Evolutionary conservation across 2,888 invertebrate genomes (phyloP).

Genomic region (Pyrochroa serraticornis): DNA sequence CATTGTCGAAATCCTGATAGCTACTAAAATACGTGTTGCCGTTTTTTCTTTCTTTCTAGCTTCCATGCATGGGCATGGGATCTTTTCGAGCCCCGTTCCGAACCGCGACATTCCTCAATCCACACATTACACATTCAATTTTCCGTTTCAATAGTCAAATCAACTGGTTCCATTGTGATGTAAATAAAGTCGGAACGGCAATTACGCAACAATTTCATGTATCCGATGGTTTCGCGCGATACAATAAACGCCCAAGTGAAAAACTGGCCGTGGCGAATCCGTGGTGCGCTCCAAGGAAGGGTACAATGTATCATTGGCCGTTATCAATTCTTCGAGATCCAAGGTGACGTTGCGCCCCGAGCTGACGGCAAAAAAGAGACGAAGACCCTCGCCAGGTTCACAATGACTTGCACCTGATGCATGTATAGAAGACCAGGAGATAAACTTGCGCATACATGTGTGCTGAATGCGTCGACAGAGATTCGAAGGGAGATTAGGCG

Average conservation of each 20-base stretch:
- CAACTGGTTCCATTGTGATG: slow-evolving; percentile 15
- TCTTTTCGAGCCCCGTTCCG: not conserved
- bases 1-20: too few relatives aligned
- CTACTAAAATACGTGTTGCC: too few relatives aligned
- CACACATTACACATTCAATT: slow-evolving; percentile 22
- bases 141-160: slow-evolving; percentile 23
- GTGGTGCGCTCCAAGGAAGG: not conserved
- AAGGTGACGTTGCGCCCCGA: slow-evolving; percentile 15
- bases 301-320: slow-evolving; percentile 9
- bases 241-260: not conserved
- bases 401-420: slow-evolving; percentile 20
- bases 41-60: too few relatives aligned
- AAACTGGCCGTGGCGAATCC: slow-evolving; percentile 9
- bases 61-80: too few relatives aligned
- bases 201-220: slow-evolving; percentile 10
- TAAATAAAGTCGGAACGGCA: slow-evolving; percentile 11
- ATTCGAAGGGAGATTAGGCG: not conserved
- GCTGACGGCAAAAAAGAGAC: slow-evolving; percentile 2
- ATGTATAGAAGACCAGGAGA: not conserved
- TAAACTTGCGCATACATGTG: slow-evolving; percentile 1
- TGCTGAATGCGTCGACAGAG: slow-evolving; percentile 5
- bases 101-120: slow-evolving; percentile 16
- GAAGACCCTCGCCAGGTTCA: slow-evolving; percentile 5
- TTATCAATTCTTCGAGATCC: slow-evolving; percentile 10
- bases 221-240: not conserved